Evolutionary conservation across 2,113 vertebrate genomes (phyloP).

Genomic region (Hassar affinis): DNA sequence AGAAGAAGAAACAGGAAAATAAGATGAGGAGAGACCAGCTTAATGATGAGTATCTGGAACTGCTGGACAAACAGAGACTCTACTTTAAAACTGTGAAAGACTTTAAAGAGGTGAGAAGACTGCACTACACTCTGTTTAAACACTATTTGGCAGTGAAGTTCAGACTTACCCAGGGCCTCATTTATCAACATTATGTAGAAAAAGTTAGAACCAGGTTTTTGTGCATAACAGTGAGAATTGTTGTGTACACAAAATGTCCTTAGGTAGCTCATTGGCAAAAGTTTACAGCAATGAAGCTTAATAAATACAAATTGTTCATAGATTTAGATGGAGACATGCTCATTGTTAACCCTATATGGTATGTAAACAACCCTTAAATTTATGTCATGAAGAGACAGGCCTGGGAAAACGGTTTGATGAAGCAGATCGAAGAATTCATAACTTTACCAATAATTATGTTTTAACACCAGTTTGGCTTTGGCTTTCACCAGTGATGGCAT

Average conservation of each 20-base stretch:
- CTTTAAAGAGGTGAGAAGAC: conserved; percentile 89
- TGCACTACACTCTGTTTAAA: neutral
- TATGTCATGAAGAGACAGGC: too few relatives aligned
- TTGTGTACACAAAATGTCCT: neutral
- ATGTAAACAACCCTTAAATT: neutral
- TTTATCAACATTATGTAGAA: neutral
- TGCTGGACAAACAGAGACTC: conserved; percentile 93
- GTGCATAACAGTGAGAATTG: neutral
- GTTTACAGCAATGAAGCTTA: neutral
- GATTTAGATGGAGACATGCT: neutral
- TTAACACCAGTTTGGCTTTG: too few relatives aligned
- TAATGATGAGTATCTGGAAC: conserved; percentile 93
- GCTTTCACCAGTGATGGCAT: neutral
- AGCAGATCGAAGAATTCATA: neutral
- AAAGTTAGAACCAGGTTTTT: neutral
- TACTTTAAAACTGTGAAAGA: conserved; percentile 99
- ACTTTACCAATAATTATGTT: neutral
- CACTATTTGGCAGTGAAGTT: neutral
- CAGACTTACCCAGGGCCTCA: neutral
- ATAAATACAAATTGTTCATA: neutral
- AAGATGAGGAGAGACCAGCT: conserved; percentile 97
- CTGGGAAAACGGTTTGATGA: too few relatives aligned
- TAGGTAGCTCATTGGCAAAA: neutral
- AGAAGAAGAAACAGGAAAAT: conserved; percentile 98
- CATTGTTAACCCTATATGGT: neutral